Evolutionary conservation across 2,888 invertebrate species (phyloP).

Genomic region (Strigamia transsilvanica): DNA sequence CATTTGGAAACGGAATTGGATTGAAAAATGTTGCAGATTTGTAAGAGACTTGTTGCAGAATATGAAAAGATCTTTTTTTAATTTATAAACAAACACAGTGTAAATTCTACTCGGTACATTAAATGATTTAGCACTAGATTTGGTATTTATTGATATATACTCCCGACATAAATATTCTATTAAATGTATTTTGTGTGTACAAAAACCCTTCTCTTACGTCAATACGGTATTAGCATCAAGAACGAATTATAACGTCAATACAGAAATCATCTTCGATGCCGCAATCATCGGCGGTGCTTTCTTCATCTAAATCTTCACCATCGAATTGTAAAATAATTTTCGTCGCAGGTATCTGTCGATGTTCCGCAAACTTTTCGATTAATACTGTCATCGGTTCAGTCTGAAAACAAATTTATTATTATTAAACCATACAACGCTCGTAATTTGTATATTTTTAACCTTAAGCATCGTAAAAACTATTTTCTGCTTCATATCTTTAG

Average conservation of each 20-base stretch:
- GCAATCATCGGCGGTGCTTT: conserved; percentile 64
- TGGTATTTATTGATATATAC: too few relatives aligned
- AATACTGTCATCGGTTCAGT: conserved; percentile 64
- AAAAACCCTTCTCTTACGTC: too few relatives aligned
- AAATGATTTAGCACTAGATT: not conserved
- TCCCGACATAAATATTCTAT: too few relatives aligned
- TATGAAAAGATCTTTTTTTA: not conserved
- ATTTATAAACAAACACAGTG: not conserved
- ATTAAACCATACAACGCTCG: not conserved
- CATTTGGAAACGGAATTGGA: not conserved
- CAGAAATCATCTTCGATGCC: conserved; percentile 70
- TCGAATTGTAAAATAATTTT: conserved; percentile 69
- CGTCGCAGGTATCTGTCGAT: conserved; percentile 64
- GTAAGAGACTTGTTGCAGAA: not conserved
- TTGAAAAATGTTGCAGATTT: not conserved
- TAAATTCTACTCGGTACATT: not conserved
- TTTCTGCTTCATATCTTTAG: conserved; percentile 51
- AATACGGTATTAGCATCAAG: not conserved
- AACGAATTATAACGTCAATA: conserved; percentile 64
- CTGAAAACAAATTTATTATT: conserved; percentile 28
- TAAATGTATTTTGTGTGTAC: too few relatives aligned
- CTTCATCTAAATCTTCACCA: conserved; percentile 67
- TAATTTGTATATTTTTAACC: conserved; percentile 9
- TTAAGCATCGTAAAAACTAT: not conserved
- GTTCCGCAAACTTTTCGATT: conserved; percentile 68